phyloP scores from a whole-genome alignment of 2,113 vertebrate species.

The Atlantisia rogersi region DNA sequence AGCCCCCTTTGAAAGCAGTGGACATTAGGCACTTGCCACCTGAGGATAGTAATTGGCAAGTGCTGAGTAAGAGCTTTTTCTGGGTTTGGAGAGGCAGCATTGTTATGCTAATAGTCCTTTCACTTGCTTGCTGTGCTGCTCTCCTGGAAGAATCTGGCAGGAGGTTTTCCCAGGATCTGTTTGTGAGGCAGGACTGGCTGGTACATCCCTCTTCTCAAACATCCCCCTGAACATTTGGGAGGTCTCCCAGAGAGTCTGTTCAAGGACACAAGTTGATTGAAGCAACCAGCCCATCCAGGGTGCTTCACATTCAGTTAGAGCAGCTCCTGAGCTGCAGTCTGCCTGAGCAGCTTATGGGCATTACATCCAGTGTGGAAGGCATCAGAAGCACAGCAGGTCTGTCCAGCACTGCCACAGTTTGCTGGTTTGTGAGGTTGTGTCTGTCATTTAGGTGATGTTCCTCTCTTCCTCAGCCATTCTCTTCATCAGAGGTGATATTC shows the following conservation, averaged over 20 bases:
- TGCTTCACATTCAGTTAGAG: not conserved
- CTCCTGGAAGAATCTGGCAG: not conserved
- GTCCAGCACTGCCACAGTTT: accelerated
- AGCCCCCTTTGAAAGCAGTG: slow-evolving; percentile 14
- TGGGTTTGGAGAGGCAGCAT: slow-evolving; percentile 43
- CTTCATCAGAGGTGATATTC: not conserved
- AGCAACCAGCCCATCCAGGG: not conserved
- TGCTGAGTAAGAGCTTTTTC: slow-evolving; percentile 43
- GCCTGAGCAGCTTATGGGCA: accelerated
- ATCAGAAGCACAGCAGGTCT: not conserved
- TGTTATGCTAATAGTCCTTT: slow-evolving; percentile 70
- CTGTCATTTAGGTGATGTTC: not conserved
- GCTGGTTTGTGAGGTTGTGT: not conserved
- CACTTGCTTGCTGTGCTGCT: slow-evolving; percentile 7
- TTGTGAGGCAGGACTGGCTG: not conserved
- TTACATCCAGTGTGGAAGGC: accelerated
- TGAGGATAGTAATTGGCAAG: slow-evolving; percentile 46
- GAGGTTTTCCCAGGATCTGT: slow-evolving; percentile 33
- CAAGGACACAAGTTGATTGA: not conserved
- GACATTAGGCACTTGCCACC: slow-evolving; percentile 38
- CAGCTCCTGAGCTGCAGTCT: not conserved
- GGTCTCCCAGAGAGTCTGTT: not conserved
- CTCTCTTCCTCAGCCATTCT: not conserved
- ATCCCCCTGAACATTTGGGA: not conserved
- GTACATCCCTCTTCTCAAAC: not conserved